Evolutionary conservation across 1,140 invertebrate species (phyloP), one percentile per base, ranked within the genome.

Genomic region (Sesamia nonagrioides): DNA sequence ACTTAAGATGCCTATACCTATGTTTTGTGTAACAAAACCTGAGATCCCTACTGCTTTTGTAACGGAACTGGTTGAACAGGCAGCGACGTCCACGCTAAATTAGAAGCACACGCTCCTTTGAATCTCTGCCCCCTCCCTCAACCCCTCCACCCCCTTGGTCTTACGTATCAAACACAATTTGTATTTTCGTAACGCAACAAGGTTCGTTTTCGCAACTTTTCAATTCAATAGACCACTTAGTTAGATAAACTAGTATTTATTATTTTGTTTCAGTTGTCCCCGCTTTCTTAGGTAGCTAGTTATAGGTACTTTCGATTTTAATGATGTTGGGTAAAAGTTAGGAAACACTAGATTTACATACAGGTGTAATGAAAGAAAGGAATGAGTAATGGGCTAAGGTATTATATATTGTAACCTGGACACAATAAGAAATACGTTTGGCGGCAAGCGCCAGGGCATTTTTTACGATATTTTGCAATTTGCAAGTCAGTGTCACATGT

Each of bases 191-290:
- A 92, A 85, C 84, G 88, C 88, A 90, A 92, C 87, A 83, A 89
- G 86, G 85, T 74, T 79, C 74, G 88, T 88, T 93, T 93, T 92
- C 90, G 88, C 90, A 93, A 93, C 88, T 87, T 91, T 91, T 88
- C 88, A 88, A 91, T 92, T 90, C 87, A 91, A 92, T 92, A 83
- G 86, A 85, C 86, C 91, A 90, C 87, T 91, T 89, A 92, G 84
- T 84, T 80, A 88, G 89, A 89, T 91, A 90, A 87, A 86, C 81
- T 82, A 66, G 71, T 86, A 90, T 91, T 90, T 91, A 91, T 92
- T 89, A 86, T 92, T 87, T 86, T 78, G 82, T 82, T 83, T 76
- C 60, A 61, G 40, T 63, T 52, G 58, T 63, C 45, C 17, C 60
- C 73, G 40, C 42, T 68, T 68, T 68, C 42, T 56, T 56, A 56